A percentile compares a stretch with the other conserved stretches of the same genome.
These are phyloP conservation scores for Bombus terrestris DNA, from an alignment of 1,140 invertebrate species.

Conservation along the genomic window DNA sequence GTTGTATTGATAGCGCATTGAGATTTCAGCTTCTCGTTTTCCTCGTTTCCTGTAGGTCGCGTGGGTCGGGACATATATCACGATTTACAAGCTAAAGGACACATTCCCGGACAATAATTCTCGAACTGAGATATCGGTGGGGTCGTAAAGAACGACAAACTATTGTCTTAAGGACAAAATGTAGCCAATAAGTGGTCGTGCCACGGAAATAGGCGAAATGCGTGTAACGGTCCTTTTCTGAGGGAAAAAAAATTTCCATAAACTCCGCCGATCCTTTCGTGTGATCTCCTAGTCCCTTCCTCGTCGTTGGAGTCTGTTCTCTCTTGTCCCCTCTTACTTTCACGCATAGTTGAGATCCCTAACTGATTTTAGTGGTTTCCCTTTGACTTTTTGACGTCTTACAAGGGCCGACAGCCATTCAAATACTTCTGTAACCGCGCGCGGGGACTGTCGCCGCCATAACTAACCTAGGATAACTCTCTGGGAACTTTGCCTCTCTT, in stretches of 20 bases:
- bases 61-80: not conserved
- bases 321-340: constrained; percentile 54
- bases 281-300: constrained; percentile 52
- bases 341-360: constrained; percentile 82
- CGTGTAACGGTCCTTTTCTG: constrained; percentile 62
- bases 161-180: constrained; percentile 65
- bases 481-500: constrained; percentile 33
- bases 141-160: constrained; percentile 52
- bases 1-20: no score
- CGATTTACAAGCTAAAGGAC: constrained; percentile 16
- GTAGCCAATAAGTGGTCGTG: constrained; percentile 59
- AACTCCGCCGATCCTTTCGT: constrained; percentile 64
- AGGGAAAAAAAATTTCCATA: constrained; percentile 76
- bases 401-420: constrained; percentile 81
- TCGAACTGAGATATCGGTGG: constrained; percentile 56
- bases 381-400: constrained; percentile 83
- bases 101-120: constrained; percentile 55
- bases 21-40: not conserved
- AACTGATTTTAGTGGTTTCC: constrained; percentile 83
- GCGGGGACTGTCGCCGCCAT: constrained; percentile 75
- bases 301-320: constrained; percentile 46
- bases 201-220: constrained; percentile 62
- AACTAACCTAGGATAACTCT: constrained; percentile 80
- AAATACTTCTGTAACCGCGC: constrained; percentile 81
- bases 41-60: not conserved